Conservation (phyloP, 2,113 vertebrate species). For the Tupaia tana region DNA sequence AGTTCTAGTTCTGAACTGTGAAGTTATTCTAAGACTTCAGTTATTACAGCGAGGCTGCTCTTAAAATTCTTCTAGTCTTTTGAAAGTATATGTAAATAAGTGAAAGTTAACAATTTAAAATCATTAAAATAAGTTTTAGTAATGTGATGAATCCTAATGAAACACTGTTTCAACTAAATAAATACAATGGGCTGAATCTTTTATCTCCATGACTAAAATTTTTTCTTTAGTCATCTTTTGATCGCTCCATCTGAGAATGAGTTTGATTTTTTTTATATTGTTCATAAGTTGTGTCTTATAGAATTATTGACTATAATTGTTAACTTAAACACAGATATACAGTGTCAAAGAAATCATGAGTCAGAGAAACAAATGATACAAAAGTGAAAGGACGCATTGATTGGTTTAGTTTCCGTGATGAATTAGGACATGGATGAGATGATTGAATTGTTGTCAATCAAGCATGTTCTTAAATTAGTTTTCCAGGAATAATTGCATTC, state of each 20-base stretch:
- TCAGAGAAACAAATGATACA: not conserved
- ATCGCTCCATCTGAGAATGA: not conserved
- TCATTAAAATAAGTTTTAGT: not conserved
- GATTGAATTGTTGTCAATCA: not conserved
- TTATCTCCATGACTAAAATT: conserved; percentile 1
- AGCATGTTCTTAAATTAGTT: not conserved
- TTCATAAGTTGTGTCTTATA: not conserved
- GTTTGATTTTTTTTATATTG: not conserved
- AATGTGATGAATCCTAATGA: not conserved
- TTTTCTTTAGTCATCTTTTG: not conserved
- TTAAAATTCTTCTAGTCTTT: not conserved
- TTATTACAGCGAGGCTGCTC: not conserved
- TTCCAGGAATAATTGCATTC: not conserved
- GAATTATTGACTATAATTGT: not conserved
- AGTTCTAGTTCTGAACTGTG: not conserved
- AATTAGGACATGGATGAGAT: not conserved
- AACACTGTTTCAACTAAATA: not conserved
- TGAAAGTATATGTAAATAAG: not conserved
- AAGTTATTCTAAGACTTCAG: not conserved
- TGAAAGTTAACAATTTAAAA: not conserved
- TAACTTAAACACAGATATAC: not conserved
- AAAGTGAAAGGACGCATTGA: not conserved
- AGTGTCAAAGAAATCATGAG: not conserved
- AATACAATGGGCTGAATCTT: not conserved
- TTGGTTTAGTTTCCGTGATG: not conserved